Conservation (phyloP, 53 echinoderm and acorn worm genomes). For the Arbacia lixula region DNA sequence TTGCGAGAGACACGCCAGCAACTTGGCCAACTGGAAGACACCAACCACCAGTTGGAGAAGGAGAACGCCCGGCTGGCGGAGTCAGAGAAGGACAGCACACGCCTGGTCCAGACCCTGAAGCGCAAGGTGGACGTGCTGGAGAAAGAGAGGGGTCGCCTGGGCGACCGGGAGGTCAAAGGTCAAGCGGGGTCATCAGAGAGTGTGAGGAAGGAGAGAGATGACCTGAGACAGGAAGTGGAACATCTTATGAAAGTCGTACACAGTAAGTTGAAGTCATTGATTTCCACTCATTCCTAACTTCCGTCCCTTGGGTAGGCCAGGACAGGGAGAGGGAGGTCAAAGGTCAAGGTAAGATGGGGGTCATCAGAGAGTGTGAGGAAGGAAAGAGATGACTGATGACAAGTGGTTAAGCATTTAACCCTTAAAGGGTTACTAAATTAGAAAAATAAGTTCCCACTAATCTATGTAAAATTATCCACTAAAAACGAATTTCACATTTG, state of each 20-base stretch:
- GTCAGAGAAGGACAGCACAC: conserved; percentile 55
- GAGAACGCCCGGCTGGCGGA: conserved; percentile 65
- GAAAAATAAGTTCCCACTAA: too few relatives aligned
- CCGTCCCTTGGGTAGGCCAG: too few relatives aligned
- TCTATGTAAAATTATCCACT: too few relatives aligned
- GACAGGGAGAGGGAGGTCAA: conserved; percentile 48
- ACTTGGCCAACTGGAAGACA: conserved; percentile 57
- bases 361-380: conserved; percentile 23
- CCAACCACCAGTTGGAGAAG: conserved; percentile 63
- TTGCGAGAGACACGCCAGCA: conserved; percentile 37
- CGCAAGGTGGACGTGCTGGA: conserved; percentile 68
- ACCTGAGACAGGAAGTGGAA: conserved; percentile 53
- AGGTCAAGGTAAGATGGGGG: conserved; percentile 34
- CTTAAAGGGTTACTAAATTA: too few relatives aligned
- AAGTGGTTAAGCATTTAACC: conserved; percentile 59
- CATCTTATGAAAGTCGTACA: conserved; percentile 60
- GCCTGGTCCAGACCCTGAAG: conserved; percentile 49
- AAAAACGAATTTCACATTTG: too few relatives aligned
- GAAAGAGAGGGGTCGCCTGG: conserved; percentile 53
- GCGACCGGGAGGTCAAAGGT: conserved; percentile 40
- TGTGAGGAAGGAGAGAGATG: conserved; percentile 50
- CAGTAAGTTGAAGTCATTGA: conserved; percentile 41
- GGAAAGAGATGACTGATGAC: conserved; percentile 40
- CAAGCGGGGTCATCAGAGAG: conserved; percentile 26
- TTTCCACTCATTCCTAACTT: too few relatives aligned